Percentiles rank a stretch among this genome's conserved stretches.
Evolutionary conservation across 2,797 vertebrate genomes (phyloP).

Genomic region (Brotula barbata): DNA sequence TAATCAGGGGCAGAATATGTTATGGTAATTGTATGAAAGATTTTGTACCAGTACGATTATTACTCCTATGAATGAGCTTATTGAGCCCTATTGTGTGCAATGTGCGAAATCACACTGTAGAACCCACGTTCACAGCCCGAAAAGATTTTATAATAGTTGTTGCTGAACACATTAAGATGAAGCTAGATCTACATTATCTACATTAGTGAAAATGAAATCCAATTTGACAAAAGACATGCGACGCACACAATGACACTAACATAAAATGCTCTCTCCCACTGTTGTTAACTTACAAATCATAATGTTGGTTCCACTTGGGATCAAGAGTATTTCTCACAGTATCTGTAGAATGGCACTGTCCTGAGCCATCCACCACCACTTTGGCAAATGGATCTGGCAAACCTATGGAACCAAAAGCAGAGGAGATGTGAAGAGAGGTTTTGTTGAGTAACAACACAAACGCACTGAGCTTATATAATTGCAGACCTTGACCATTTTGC

Average conservation of each 20-base stretch:
- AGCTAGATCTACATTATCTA: constrained; percentile 42
- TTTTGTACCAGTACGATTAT: not conserved
- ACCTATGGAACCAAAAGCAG: constrained; percentile 74
- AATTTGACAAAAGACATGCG: constrained; percentile 6
- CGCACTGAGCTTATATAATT: too few species aligned
- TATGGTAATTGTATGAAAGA: constrained; percentile 5
- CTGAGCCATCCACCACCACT: constrained; percentile 97
- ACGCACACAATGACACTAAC: not conserved
- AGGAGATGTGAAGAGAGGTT: not conserved
- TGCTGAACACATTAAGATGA: constrained; percentile 20
- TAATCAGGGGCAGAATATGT: constrained; percentile 13
- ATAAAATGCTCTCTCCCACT: not conserved
- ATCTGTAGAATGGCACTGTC: constrained; percentile 98
- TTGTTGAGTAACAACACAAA: constrained; percentile 7
- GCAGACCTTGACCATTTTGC: too few species aligned
- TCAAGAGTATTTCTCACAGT: constrained; percentile 99
- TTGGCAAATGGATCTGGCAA: constrained; percentile 98
- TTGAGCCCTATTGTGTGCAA: constrained; percentile 20
- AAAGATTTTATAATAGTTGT: constrained; percentile 37
- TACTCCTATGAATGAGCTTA: constrained; percentile 5
- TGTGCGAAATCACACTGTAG: constrained; percentile 30
- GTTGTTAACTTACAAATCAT: constrained; percentile 89
- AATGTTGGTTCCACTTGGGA: constrained; percentile 99
- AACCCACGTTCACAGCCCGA: constrained; percentile 30
- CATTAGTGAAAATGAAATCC: constrained; percentile 42